phyloP scores from a whole-genome alignment of 2,888 invertebrate species.

The Pterostichus niger region DNA sequence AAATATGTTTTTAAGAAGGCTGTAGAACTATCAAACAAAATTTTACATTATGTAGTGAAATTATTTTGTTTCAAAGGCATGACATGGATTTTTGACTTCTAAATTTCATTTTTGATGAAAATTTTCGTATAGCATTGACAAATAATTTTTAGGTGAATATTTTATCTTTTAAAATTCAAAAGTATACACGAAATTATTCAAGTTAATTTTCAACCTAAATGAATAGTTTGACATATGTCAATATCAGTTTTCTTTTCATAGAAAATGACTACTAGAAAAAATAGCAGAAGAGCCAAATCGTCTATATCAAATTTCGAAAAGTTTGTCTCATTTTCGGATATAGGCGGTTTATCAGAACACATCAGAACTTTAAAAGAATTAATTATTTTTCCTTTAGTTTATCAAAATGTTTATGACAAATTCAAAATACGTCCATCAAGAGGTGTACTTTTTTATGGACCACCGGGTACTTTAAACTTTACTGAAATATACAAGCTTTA shows the following conservation, averaged over 20 bases:
- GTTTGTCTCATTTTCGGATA: slow-evolving; percentile 73
- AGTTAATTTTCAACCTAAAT: slow-evolving; percentile 4
- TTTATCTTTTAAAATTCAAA: not conserved
- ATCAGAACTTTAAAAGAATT: slow-evolving; percentile 73
- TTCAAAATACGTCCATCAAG: slow-evolving; percentile 75
- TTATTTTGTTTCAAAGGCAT: slow-evolving; percentile 21
- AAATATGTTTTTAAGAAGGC: slow-evolving; percentile 13
- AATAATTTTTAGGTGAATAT: slow-evolving; percentile 18
- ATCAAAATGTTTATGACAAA: slow-evolving; percentile 74
- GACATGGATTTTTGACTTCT: slow-evolving; percentile 32
- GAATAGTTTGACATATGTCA: slow-evolving; percentile 16
- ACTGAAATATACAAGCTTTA: not conserved
- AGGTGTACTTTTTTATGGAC: slow-evolving; percentile 75
- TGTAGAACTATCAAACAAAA: slow-evolving; percentile 6
- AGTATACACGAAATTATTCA: not conserved
- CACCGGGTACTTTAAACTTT: slow-evolving; percentile 72
- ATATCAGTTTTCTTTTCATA: slow-evolving; percentile 31
- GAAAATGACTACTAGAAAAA: slow-evolving; percentile 34
- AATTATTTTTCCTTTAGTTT: slow-evolving; percentile 74
- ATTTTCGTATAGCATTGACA: slow-evolving; percentile 26
- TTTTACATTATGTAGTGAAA: not conserved
- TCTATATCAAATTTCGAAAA: slow-evolving; percentile 65
- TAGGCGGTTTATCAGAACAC: slow-evolving; percentile 74
- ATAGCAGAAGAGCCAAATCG: not conserved
- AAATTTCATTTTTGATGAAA: slow-evolving; percentile 20